These are phyloP conservation scores for Orchesella cincta DNA, from an alignment of 1,140 invertebrate genomes.

Conservation along the genomic window DNA sequence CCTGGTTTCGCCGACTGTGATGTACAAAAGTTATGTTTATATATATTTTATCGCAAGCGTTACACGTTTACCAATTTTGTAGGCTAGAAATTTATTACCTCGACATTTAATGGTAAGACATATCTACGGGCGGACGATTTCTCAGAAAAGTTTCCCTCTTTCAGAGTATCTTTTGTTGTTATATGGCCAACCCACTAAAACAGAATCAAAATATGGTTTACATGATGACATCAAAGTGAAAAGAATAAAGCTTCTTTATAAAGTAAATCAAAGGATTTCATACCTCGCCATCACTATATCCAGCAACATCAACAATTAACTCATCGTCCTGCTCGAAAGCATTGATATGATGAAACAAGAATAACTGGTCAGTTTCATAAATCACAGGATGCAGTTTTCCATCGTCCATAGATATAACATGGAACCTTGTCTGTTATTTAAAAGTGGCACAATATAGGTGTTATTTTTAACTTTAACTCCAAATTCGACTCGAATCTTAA, in stretches of 20 bases:
- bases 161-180: not conserved
- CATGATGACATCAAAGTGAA: not conserved
- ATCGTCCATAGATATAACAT: conserved; percentile 57
- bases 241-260: not conserved
- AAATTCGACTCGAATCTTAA: conserved; percentile 18
- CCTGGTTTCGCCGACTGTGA: not conserved
- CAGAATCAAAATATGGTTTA: not conserved
- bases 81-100: conserved; percentile 14
- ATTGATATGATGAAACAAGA: conserved; percentile 63
- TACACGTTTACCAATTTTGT: not conserved
- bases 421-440: conserved; percentile 55
- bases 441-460: not conserved
- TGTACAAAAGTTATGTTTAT: not conserved
- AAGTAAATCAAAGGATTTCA: not conserved
- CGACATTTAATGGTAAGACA: conserved; percentile 40
- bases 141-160: not conserved
- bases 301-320: conserved; percentile 51
- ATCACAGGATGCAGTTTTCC: conserved; percentile 55
- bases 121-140: conserved; percentile 36
- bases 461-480: conserved; percentile 37
- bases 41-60: not conserved
- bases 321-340: conserved; percentile 61
- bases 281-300: conserved; percentile 49
- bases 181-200: not conserved
- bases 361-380: conserved; percentile 58